phyloP scores from a whole-genome alignment of 1,140 invertebrate genomes.

The Ditylenchus dipsaci region DNA sequence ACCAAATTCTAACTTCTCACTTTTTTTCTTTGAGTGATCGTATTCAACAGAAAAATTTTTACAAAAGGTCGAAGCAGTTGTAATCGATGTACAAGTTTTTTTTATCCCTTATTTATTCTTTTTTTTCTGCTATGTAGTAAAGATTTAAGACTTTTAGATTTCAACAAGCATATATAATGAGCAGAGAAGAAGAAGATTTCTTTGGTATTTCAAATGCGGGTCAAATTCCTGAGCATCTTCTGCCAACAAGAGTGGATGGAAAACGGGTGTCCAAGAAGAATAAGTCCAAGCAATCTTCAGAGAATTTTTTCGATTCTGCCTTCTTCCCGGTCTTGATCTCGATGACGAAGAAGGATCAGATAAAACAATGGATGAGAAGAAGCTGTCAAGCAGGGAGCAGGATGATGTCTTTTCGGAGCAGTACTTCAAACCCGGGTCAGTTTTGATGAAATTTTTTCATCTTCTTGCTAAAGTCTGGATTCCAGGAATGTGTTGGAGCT shows the following conservation, averaged over 20 bases:
- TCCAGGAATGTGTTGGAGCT: too few species aligned
- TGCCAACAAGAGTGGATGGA: not conserved
- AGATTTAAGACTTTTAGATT: too few species aligned
- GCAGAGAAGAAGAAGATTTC: conserved; percentile 6
- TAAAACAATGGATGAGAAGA: not conserved
- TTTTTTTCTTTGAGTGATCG: too few species aligned
- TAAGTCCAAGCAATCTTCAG: not conserved
- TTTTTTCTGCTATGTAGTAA: too few species aligned
- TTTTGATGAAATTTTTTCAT: not conserved
- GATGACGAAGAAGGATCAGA: not conserved
- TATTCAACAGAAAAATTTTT: too few species aligned
- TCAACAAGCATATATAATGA: too few species aligned
- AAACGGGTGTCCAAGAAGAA: not conserved
- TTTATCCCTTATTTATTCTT: too few species aligned
- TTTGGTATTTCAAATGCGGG: conserved; percentile 4
- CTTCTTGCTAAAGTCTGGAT: too few species aligned
- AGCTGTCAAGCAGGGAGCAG: not conserved
- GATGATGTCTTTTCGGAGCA: conserved; percentile 2
- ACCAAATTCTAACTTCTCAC: too few species aligned
- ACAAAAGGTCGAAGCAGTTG: too few species aligned
- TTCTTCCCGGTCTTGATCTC: conserved; percentile 11
- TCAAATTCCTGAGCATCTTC: not conserved
- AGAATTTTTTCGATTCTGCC: not conserved
- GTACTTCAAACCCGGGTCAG: conserved; percentile 4
- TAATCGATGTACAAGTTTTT: too few species aligned